Base-by-base conservation (phyloP, 2,797 vertebrate genomes). In the Knipowitschia caucasica region DNA sequence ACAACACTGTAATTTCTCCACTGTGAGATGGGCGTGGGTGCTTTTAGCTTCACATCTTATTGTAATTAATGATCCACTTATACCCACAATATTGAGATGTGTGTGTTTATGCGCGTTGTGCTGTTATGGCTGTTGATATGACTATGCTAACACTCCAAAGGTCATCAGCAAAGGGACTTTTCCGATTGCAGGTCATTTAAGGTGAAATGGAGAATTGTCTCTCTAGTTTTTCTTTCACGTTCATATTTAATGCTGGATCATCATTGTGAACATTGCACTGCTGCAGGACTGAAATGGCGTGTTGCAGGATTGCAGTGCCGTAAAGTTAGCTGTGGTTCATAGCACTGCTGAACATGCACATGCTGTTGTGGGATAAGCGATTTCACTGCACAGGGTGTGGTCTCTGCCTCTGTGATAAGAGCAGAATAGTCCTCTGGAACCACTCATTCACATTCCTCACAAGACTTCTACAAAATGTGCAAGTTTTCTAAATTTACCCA, bases 351-450 rank as follows among this genome's bases (percentile, higher is more conserved):
- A 78, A 81, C 56, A 75, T 78, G 67, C 67, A 69, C 68, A 64
- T 50, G 71, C 65, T 77, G 78, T 76, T 81, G 71, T 80, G 58
- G 69, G 73, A 58, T 77, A 69, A 70, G 67, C 26, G 39, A 75
- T 78, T 77, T 74, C 71, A 63, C 73, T 43, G 36, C 47, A 27
- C 51, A 70, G 84, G 86, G 87, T 71, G 87, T 83, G 86, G 81
- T 58, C 67, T 58, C 75, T 62, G 73, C 39, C 33, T 21, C 27
- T 57, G 69, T 45, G 80, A 86, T 86, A 88, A 88, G 82, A 80
- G 71, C 54, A 38, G 61, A 67, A 68, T 4, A 62, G 75, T 56
- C 80, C 83, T 75, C 68, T 26, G 45, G 72, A 77, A 50, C 52
- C 57, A 63, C 64, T 75, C 67, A 69, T 80, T 73, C 60, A 75